Conservation (phyloP, 1,140 invertebrate species). For the Hermetia illucens region DNA sequence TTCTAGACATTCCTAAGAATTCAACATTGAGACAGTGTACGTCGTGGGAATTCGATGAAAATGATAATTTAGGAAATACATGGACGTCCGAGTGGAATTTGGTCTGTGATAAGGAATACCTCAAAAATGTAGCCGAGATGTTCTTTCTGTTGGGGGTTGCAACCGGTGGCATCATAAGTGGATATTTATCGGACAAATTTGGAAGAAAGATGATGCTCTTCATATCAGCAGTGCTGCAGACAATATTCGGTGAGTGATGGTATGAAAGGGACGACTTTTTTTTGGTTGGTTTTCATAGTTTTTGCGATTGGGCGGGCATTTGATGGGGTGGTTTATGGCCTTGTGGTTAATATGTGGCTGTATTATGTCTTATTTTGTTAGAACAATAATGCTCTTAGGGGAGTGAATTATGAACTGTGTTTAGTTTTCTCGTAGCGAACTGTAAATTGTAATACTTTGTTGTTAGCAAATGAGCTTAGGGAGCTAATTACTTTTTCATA, state of each 20-base stretch:
- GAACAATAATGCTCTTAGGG: too few relatives aligned
- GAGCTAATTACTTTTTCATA: too few relatives aligned
- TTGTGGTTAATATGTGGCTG: too few relatives aligned
- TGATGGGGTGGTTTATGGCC: too few relatives aligned
- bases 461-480: too few relatives aligned
- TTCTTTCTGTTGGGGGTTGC: slow-evolving; percentile 53
- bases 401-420: too few relatives aligned
- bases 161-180: slow-evolving; percentile 50
- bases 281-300: too few relatives aligned
- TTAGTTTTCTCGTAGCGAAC: too few relatives aligned
- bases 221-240: slow-evolving; percentile 49
- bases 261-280: too few relatives aligned
- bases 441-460: too few relatives aligned
- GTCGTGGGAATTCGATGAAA: slow-evolving; percentile 49
- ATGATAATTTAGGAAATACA: slow-evolving; percentile 40
- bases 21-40: slow-evolving; percentile 37
- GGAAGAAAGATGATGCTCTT: slow-evolving; percentile 62
- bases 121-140: slow-evolving; percentile 51
- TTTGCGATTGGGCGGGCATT: too few relatives aligned
- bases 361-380: too few relatives aligned
- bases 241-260: slow-evolving; percentile 42
- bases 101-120: slow-evolving; percentile 44
- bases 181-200: slow-evolving; percentile 57
- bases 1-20: slow-evolving; percentile 17
- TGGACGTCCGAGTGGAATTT: slow-evolving; percentile 51